Percentiles rank a stretch among this genome's conserved stretches.
Conservation (phyloP, 2,888 invertebrate genomes). For the Brenthis hecate region DNA sequence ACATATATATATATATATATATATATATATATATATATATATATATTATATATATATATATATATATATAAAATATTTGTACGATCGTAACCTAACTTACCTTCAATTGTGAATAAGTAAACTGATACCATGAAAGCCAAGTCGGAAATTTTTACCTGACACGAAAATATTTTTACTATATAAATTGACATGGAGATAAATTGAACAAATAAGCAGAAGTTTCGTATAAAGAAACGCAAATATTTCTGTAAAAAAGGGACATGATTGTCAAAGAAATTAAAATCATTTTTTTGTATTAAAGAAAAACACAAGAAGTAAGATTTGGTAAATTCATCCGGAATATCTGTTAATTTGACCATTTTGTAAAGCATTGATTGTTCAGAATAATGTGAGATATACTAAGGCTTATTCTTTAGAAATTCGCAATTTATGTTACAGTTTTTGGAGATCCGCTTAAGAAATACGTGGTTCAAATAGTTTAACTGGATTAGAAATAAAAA, state of each 20-base stretch:
- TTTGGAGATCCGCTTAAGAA: not conserved
- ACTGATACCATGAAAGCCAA: not conserved
- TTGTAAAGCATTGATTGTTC: not conserved
- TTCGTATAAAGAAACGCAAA: constrained; percentile 5
- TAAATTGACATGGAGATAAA: constrained; percentile 8
- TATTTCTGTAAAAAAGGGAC: not conserved
- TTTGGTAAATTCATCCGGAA: constrained; percentile 3
- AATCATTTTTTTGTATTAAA: not conserved
- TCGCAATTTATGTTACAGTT: not conserved
- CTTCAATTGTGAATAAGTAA: not conserved
- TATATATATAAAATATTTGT: too few species aligned
- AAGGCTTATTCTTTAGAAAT: not conserved
- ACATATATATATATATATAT: too few species aligned
- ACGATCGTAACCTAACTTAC: not conserved
- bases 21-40: too few species aligned
- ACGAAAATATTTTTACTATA: not conserved
- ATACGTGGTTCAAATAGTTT: not conserved
- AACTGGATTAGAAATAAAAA: not conserved
- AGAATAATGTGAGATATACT: not conserved
- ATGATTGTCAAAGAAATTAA: not conserved
- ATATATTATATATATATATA: too few species aligned
- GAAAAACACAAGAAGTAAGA: not conserved
- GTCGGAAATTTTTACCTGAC: not conserved
- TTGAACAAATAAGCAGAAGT: not conserved
- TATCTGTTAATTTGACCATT: constrained; percentile 5